phyloP scores from a whole-genome alignment of 2,797 vertebrate species.

The Tarsius wallacei region DNA sequence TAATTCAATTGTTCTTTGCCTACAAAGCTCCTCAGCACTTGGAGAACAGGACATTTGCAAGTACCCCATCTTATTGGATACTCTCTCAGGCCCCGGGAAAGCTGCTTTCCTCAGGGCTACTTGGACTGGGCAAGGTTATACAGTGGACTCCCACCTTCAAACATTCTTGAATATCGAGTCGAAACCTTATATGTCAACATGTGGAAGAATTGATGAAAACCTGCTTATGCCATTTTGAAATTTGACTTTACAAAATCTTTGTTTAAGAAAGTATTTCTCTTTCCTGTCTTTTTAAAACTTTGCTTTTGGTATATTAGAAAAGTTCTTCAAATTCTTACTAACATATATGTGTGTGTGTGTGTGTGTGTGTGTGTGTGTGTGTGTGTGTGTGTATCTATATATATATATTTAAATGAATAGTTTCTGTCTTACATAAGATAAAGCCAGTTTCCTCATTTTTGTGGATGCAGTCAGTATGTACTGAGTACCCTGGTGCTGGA shows the following conservation, averaged over 20 bases:
- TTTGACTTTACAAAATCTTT: background rate
- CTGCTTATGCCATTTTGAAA: background rate
- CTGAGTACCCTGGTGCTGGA: background rate
- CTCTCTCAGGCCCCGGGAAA: background rate
- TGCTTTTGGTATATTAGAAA: slow-evolving; percentile 29
- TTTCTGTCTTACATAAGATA: background rate
- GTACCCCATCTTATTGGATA: background rate
- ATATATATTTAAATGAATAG: background rate
- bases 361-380: no score
- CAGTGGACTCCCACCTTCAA: background rate
- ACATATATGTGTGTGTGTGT: background rate
- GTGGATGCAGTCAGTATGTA: background rate
- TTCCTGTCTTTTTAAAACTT: background rate
- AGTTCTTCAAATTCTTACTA: background rate
- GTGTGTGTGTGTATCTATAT: no score
- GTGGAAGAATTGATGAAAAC: background rate
- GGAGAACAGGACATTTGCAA: background rate
- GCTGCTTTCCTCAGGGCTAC: background rate
- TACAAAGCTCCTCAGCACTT: background rate
- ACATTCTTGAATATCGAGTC: background rate
- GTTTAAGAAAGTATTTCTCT: slow-evolving; percentile 59
- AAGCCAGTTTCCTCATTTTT: slow-evolving; percentile 2
- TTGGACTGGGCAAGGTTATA: background rate
- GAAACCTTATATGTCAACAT: background rate
- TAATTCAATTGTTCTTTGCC: background rate